Percentiles rank a stretch among this genome's conserved stretches.
Conservation (phyloP, 2,888 invertebrate genomes). For the Iselma pallidipennis region DNA sequence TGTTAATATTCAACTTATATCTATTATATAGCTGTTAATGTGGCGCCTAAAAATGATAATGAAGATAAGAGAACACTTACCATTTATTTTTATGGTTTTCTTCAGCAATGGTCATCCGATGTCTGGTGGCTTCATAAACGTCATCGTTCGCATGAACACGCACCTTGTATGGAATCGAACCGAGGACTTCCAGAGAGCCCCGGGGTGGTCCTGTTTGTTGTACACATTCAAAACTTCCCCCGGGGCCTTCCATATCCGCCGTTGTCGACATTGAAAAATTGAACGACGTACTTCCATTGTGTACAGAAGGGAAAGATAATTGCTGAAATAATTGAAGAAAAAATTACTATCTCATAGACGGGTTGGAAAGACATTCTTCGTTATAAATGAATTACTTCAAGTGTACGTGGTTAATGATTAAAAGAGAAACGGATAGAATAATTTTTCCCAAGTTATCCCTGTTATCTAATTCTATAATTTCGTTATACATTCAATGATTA, state of each 20-base stretch:
- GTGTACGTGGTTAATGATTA: too few relatives aligned
- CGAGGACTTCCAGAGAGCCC: slow-evolving; percentile 76
- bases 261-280: slow-evolving; percentile 79
- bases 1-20: too few relatives aligned
- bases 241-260: slow-evolving; percentile 78
- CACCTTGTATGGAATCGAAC: slow-evolving; percentile 85
- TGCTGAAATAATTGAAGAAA: slow-evolving; percentile 66
- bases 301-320: slow-evolving; percentile 74
- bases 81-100: slow-evolving; percentile 93
- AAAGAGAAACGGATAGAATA: too few relatives aligned
- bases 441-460: too few relatives aligned
- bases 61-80: slow-evolving; percentile 56
- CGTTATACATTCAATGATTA: too few relatives aligned
- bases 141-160: slow-evolving; percentile 94
- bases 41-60: background rate
- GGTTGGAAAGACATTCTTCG: too few relatives aligned
- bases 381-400: too few relatives aligned
- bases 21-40: too few relatives aligned
- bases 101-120: slow-evolving; percentile 89
- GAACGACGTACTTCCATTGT: slow-evolving; percentile 64
- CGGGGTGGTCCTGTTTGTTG: slow-evolving; percentile 62
- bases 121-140: slow-evolving; percentile 90
- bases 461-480: too few relatives aligned
- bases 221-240: slow-evolving; percentile 93
- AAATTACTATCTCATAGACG: too few relatives aligned